Percentiles rank a stretch among this genome's conserved stretches.
phyloP scores from a whole-genome alignment of 2,888 invertebrate species.

The Uropetala carovei region DNA sequence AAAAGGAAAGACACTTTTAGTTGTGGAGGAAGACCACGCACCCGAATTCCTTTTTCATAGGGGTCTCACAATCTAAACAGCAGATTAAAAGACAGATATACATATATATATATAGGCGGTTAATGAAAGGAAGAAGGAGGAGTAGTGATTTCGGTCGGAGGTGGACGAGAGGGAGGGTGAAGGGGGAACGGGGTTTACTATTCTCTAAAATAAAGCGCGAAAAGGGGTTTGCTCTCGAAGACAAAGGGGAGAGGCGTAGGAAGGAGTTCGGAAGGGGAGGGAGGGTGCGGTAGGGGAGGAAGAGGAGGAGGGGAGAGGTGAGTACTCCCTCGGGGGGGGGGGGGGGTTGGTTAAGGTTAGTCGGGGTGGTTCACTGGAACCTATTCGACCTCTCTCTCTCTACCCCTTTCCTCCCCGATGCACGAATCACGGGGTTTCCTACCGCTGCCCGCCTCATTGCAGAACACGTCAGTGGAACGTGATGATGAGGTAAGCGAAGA shows the following conservation, averaged over 20 bases:
- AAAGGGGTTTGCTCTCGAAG: slow-evolving; percentile 41
- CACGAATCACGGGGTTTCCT: slow-evolving; percentile 51
- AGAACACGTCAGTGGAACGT: slow-evolving; percentile 41
- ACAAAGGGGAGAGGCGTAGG: slow-evolving; percentile 54
- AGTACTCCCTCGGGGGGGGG: slow-evolving; percentile 17
- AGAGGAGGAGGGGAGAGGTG: not conserved
- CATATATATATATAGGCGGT: slow-evolving; percentile 11
- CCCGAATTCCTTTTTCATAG: not conserved
- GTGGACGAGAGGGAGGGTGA: not conserved
- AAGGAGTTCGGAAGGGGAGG: slow-evolving; percentile 9
- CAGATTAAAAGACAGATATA: slow-evolving; percentile 18
- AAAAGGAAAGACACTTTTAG: not conserved
- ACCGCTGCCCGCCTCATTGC: slow-evolving; percentile 18
- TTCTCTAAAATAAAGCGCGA: slow-evolving; percentile 26
- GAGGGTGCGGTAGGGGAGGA: not conserved
- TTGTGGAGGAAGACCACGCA: not conserved
- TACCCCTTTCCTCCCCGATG: slow-evolving; percentile 32
- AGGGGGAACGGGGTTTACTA: not conserved
- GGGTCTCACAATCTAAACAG: not conserved
- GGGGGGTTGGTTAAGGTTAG: slow-evolving; percentile 50
- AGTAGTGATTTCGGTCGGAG: slow-evolving; percentile 2
- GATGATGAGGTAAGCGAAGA: slow-evolving; percentile 46
- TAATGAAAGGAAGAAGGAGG: not conserved
- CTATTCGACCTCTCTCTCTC: not conserved
- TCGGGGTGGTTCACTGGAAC: slow-evolving; percentile 13